These are phyloP conservation scores for Rhopalosiphum padi DNA, from an alignment of 1,140 invertebrate genomes.

Conservation along the genomic window DNA sequence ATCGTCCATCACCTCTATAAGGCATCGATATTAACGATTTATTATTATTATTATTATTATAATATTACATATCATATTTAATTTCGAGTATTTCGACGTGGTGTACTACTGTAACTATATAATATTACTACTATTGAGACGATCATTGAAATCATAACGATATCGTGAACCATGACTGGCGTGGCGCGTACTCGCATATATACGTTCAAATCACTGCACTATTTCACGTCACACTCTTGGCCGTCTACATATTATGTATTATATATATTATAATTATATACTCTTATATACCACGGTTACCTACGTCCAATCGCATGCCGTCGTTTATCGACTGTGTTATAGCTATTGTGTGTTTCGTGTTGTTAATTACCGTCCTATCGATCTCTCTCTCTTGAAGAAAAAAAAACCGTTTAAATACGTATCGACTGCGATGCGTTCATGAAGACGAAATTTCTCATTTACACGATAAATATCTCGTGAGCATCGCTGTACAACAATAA, in stretches of 20 bases:
- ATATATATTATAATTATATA: background rate
- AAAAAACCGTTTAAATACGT: slow-evolving; percentile 34
- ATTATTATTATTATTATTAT: background rate
- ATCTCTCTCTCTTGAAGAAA: background rate
- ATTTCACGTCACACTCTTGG: background rate
- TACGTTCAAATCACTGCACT: background rate
- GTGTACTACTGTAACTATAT: background rate
- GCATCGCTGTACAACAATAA: background rate
- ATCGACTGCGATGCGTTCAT: background rate
- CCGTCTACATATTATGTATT: background rate
- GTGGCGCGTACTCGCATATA: background rate
- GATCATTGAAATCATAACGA: background rate
- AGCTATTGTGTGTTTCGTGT: background rate
- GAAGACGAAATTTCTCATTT: slow-evolving; percentile 32
- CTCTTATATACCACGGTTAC: background rate
- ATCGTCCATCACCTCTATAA: background rate
- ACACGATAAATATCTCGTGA: slow-evolving; percentile 38
- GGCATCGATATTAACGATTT: background rate
- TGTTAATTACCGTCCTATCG: slow-evolving; percentile 42
- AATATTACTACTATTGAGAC: background rate
- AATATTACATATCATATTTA: background rate
- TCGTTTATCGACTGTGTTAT: background rate
- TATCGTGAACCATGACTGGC: background rate
- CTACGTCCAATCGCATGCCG: background rate
- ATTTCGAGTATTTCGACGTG: background rate